These are phyloP conservation scores for Hemichromis elongatus DNA, from an alignment of 2,113 vertebrate genomes.

Conservation along the genomic window DNA sequence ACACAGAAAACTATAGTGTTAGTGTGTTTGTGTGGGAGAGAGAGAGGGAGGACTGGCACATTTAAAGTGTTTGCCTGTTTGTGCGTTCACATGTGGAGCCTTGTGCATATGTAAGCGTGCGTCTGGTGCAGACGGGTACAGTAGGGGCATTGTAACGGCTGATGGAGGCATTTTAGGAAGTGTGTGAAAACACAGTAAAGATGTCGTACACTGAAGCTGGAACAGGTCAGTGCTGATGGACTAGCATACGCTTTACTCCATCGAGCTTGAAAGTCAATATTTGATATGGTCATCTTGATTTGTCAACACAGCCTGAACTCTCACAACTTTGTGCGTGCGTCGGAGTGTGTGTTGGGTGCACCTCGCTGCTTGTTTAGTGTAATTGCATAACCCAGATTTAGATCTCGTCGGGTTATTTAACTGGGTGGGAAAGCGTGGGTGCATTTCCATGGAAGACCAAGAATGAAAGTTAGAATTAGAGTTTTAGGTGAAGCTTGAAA, in stretches of 20 bases:
- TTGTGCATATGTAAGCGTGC: slow-evolving; percentile 25
- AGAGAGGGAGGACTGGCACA: neutral
- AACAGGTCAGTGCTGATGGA: slow-evolving; percentile 50
- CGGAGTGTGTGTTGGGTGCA: neutral
- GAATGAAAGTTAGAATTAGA: neutral
- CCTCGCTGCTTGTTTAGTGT: neutral
- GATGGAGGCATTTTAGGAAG: slow-evolving; percentile 28
- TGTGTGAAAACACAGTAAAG: slow-evolving; percentile 69
- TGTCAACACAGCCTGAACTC: neutral
- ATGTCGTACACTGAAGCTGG: slow-evolving; percentile 61
- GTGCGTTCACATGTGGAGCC: neutral
- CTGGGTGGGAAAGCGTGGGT: neutral
- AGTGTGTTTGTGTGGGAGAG: neutral
- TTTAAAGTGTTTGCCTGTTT: slow-evolving; percentile 21
- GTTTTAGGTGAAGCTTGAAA: neutral
- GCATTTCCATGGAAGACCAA: neutral
- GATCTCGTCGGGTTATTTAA: neutral
- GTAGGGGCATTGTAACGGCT: slow-evolving; percentile 57
- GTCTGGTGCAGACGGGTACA: slow-evolving; percentile 40
- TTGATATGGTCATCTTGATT: neutral
- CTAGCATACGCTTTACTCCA: neutral
- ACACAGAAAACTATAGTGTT: slow-evolving; percentile 14
- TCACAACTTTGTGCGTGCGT: slow-evolving; percentile 16
- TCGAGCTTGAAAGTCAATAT: neutral
- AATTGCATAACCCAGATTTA: slow-evolving; percentile 13